These are phyloP conservation scores for Diglossa cyanea DNA, from an alignment of 2,797 vertebrate genomes.

Conservation along the genomic window DNA sequence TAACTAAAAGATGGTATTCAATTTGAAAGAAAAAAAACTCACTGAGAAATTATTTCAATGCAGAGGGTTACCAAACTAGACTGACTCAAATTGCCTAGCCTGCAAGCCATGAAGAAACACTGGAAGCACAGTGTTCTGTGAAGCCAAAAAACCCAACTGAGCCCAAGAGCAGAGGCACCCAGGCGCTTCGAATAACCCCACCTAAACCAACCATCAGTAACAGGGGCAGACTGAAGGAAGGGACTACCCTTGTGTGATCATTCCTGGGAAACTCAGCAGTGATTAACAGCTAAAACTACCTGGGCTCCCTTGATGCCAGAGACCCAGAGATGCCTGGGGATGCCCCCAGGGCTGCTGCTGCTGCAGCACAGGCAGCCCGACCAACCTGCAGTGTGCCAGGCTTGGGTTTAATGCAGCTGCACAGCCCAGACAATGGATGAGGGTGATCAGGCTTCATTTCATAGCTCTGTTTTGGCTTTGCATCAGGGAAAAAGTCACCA, in stretches of 20 bases:
- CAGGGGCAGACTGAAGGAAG: background rate
- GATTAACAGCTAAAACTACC: background rate
- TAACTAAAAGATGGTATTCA: background rate
- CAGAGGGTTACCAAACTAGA: background rate
- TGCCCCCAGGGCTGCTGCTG: background rate
- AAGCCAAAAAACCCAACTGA: background rate
- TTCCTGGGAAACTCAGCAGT: background rate
- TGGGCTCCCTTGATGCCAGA: accelerated
- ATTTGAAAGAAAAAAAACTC: background rate
- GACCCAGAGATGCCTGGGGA: background rate
- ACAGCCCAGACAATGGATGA: background rate
- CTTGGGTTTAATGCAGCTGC: background rate
- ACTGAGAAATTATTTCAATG: background rate
- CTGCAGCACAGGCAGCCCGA: background rate
- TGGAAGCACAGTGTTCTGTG: background rate
- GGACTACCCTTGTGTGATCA: background rate
- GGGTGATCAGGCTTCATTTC: background rate
- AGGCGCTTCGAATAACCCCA: background rate
- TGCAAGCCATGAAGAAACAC: background rate
- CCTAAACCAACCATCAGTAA: background rate
- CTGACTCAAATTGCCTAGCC: background rate
- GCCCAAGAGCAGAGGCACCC: background rate
- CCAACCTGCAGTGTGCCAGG: accelerated
- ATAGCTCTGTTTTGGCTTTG: background rate
- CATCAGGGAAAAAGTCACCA: background rate